These are phyloP conservation scores for Ceraclea dissimilis DNA, from an alignment of 2,888 invertebrate species.

Conservation along the genomic window DNA sequence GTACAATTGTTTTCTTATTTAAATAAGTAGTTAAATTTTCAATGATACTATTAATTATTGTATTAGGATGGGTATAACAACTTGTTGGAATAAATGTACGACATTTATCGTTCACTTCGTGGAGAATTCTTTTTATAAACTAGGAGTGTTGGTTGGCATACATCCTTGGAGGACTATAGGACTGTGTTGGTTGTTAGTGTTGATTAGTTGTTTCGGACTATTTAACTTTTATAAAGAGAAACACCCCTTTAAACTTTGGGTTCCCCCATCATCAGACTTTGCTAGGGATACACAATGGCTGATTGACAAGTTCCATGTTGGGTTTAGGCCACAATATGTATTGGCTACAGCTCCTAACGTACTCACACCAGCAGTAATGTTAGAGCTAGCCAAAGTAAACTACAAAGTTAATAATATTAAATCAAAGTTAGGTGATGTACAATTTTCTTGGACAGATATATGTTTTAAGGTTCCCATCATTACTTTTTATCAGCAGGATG, in stretches of 20 bases:
- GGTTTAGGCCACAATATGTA: conserved; percentile 53
- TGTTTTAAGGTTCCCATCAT: conserved; percentile 42
- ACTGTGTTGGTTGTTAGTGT: conserved; percentile 48
- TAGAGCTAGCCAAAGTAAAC: conserved; percentile 45
- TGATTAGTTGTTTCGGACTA: conserved; percentile 54
- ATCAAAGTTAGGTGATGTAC: conserved; percentile 32
- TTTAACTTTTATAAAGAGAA: conserved; percentile 61
- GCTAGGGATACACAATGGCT: conserved; percentile 65
- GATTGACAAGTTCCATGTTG: conserved; percentile 56
- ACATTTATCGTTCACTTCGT: conserved; percentile 41
- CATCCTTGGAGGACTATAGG: conserved; percentile 55
- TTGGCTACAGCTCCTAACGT: conserved; percentile 61
- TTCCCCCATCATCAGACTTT: conserved; percentile 64
- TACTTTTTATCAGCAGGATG: conserved; percentile 31
- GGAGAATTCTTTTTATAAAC: conserved; percentile 45
- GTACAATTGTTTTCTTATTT: too few relatives aligned
- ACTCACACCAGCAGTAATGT: conserved; percentile 52
- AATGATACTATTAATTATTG: too few relatives aligned
- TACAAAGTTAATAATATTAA: conserved; percentile 40
- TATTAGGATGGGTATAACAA: neutral
- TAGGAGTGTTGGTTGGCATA: conserved; percentile 54
- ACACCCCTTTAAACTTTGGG: conserved; percentile 69
- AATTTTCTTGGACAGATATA: conserved; percentile 33
- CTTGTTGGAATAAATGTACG: conserved; percentile 38
- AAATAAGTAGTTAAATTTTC: too few relatives aligned